Percentiles rank a stretch among this genome's conserved stretches.
These are phyloP conservation scores for Peromyscus californicus DNA, from an alignment of 2,113 vertebrate species.

Conservation along the genomic window DNA sequence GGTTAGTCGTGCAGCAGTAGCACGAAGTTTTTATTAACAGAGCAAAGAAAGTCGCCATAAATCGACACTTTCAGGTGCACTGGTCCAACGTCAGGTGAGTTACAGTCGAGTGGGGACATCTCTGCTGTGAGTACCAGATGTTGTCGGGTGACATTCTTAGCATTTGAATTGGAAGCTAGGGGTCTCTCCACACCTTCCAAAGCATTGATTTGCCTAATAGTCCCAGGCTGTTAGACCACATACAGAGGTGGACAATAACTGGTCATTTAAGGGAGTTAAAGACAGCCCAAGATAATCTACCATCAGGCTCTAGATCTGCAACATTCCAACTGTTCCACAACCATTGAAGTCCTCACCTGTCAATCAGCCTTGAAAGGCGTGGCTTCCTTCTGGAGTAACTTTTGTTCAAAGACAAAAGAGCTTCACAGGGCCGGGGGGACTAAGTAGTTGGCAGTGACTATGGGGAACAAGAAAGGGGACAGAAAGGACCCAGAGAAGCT, in stretches of 20 bases:
- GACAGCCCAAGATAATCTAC: not conserved
- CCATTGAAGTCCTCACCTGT: too few species aligned
- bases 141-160: too few species aligned
- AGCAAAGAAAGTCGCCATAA: not conserved
- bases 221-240: not conserved
- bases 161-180: not conserved
- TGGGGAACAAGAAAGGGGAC: rapidly evolving
- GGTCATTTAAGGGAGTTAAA: not conserved
- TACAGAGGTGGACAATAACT: not conserved
- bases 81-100: too few species aligned
- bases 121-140: not conserved
- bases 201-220: not conserved
- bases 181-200: not conserved
- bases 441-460: not conserved
- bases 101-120: not conserved
- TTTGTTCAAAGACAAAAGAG: not conserved
- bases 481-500: not conserved
- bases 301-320: not conserved
- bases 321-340: not conserved
- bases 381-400: not conserved
- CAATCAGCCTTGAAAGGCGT: not conserved
- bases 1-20: not conserved
- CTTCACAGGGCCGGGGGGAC: not conserved
- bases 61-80: not conserved
- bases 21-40: not conserved